phyloP scores from a whole-genome alignment of 2,113 vertebrate species.

The Tinamus guttatus region DNA sequence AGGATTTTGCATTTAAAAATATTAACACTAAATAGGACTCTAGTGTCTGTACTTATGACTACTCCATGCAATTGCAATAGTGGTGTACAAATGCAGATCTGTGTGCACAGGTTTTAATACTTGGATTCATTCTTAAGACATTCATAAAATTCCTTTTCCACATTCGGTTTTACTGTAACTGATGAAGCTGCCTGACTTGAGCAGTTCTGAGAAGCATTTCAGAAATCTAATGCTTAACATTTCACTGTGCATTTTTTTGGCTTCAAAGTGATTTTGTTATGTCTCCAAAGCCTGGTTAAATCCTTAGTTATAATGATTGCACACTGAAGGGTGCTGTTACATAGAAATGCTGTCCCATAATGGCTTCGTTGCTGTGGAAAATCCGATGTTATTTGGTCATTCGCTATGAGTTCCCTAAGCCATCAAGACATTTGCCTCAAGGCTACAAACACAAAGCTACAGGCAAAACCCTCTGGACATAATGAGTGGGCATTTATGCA shows the following conservation, averaged over 20 bases:
- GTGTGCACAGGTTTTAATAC: background rate
- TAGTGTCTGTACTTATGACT: background rate
- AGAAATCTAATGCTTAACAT: slow-evolving; percentile 58
- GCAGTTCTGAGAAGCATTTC: slow-evolving; percentile 29
- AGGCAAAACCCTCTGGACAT: slow-evolving; percentile 80
- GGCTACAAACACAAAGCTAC: slow-evolving; percentile 80
- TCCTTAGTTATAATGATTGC: slow-evolving; percentile 75
- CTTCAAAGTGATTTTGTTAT: slow-evolving; percentile 72
- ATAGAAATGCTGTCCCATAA: slow-evolving; percentile 80
- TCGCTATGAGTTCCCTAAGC: slow-evolving; percentile 75
- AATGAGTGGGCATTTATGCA: slow-evolving; percentile 82
- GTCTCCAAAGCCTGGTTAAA: slow-evolving; percentile 70
- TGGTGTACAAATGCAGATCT: background rate
- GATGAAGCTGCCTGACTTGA: slow-evolving; percentile 52
- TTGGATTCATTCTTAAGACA: slow-evolving; percentile 17
- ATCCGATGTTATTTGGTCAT: slow-evolving; percentile 79
- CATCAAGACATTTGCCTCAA: slow-evolving; percentile 82
- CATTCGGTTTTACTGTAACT: slow-evolving; percentile 40
- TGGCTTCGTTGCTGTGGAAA: slow-evolving; percentile 80
- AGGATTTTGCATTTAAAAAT: background rate
- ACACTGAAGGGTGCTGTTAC: slow-evolving; percentile 78
- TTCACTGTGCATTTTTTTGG: slow-evolving; percentile 59
- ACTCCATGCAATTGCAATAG: background rate
- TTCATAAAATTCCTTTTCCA: slow-evolving; percentile 18
- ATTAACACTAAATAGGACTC: accelerated